Evolutionary conservation across 2,797 vertebrate species (phyloP).

Genomic region (Peromyscus aztecus): DNA sequence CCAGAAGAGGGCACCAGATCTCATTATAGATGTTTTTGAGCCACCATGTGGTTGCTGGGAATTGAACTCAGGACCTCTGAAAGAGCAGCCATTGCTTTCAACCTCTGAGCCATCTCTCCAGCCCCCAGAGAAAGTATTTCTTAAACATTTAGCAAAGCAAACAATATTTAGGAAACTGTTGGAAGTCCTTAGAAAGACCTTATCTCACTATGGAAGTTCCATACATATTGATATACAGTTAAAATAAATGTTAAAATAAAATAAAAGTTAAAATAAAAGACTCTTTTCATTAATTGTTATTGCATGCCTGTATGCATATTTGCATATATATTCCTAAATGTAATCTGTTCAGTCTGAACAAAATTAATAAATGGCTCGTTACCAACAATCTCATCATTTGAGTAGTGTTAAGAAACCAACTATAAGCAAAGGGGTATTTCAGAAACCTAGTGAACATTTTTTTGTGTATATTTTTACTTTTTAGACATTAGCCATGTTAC

Average conservation of each 20-base stretch:
- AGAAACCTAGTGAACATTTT: not conserved
- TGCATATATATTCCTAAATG: not conserved
- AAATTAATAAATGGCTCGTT: not conserved
- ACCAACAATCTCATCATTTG: not conserved
- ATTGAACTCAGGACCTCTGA: no score
- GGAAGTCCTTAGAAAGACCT: not conserved
- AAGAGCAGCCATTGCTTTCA: no score
- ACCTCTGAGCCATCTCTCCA: no score
- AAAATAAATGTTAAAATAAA: no score
- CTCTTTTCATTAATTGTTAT: not conserved
- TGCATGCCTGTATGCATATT: not conserved
- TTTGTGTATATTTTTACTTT: not conserved
- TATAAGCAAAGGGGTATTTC: not conserved
- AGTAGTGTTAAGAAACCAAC: not conserved
- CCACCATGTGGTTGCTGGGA: no score
- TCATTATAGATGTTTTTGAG: no score
- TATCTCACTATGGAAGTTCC: not conserved
- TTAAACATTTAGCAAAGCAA: not conserved
- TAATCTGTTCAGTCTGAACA: no score
- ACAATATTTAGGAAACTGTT: not conserved
- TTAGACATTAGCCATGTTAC: not conserved
- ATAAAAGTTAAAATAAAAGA: conserved; percentile 3
- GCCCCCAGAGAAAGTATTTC: not conserved
- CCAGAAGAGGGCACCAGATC: no score
- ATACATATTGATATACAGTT: not conserved